Base-by-base conservation (phyloP, 53 echinoderm and acorn worm genomes). In the Patiria pectinifera region DNA sequence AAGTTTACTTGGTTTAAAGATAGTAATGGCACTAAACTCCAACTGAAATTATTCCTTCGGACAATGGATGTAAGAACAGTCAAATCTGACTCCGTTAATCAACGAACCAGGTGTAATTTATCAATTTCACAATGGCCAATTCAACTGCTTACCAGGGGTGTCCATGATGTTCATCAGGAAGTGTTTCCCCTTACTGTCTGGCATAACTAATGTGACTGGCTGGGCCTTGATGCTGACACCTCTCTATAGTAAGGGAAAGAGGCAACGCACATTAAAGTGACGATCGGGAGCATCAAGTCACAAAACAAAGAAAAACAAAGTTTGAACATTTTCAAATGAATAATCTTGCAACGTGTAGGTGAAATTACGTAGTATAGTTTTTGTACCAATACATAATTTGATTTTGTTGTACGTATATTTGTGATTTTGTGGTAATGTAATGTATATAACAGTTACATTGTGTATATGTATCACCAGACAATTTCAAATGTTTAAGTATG, bases 191-290 rank as follows among this genome's bases (percentile, higher is more conserved):
- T 96, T 98, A 61, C 94, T 95, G 89, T 98, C 98, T 25, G 96
- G 98, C 25, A 96, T 66, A 5, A 98, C 95, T 69, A 98, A 85
- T 13, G 98, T 98, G 70, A 98, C 95, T 13, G 98, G 98, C 83
- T 96, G 96, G 43, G 96, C 94, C 83, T 98, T 98, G 78, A 98
- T 96, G 82, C 98, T 98, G 82, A 98, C 98, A 86, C 98, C 98
- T 78, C 98, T 86, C 96, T 97, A 90, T 15, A 76, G 63, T 24
- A 87, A 77, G 78, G 43, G 83, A 92, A 62, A 19, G 35, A 69
- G 21, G 69, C 21, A 53, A 53, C 5, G 53, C 8, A 53, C 53
- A 53, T 53, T 53, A 53, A 18, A 66, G 19, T 18, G 19, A 15
- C 3, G 19, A 14, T 16, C 14, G 1, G 35, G 35, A 35, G 35